Evolutionary conservation across 2,888 invertebrate species (phyloP).

Genomic region (Drosophila buzzatii): DNA sequence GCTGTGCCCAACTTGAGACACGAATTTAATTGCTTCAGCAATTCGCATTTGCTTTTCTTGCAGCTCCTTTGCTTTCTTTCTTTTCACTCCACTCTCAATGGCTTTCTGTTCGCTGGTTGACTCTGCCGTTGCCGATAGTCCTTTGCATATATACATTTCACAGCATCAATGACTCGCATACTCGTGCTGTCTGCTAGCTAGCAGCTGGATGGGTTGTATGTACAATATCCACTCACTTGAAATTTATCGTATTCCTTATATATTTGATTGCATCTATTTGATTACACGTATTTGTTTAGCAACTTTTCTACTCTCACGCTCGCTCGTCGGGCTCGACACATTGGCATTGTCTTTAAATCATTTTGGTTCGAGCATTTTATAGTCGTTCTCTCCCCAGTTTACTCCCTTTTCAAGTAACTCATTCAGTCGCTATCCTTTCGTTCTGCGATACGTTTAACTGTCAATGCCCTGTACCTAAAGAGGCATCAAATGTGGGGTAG

Average conservation of each 20-base stretch:
- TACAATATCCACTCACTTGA: neutral
- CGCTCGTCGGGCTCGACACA: too few relatives aligned
- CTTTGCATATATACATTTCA: conserved; percentile 60
- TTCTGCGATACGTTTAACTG: conserved; percentile 11
- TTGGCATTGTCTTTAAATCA: conserved; percentile 3
- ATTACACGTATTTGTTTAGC: conserved; percentile 3
- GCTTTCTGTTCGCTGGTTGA: conserved; percentile 12
- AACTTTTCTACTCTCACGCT: neutral
- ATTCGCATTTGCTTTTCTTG: conserved; percentile 41
- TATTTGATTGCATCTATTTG: conserved; percentile 5
- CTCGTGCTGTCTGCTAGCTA: too few relatives aligned
- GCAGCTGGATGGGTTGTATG: conserved; percentile 17
- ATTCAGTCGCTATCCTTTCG: conserved; percentile 16
- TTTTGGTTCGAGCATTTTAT: conserved; percentile 21
- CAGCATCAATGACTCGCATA: conserved; percentile 38
- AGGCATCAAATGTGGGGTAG: neutral
- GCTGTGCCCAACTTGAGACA: conserved; percentile 44
- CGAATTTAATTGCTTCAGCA: conserved; percentile 64
- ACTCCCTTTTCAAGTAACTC: conserved; percentile 5
- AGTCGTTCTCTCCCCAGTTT: conserved; percentile 7
- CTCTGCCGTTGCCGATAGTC: conserved; percentile 50
- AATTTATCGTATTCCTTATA: conserved; percentile 10
- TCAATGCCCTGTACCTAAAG: neutral
- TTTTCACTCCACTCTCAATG: neutral
- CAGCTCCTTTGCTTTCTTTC: conserved; percentile 17